These are phyloP conservation scores for Stenoptilia bipunctidactyla DNA, from an alignment of 2,888 invertebrate genomes.

Conservation along the genomic window DNA sequence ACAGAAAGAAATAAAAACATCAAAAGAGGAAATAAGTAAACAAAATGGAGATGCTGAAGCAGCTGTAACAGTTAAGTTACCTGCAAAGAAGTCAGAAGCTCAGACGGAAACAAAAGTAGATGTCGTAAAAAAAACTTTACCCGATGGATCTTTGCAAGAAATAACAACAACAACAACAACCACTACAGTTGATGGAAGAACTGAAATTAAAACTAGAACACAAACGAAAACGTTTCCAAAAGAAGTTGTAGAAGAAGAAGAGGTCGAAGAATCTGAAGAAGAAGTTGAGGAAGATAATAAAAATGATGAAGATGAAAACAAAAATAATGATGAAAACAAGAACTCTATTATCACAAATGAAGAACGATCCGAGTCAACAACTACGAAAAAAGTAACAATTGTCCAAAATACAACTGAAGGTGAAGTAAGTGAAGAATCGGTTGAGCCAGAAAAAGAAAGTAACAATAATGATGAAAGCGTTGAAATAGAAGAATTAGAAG, in stretches of 20 bases:
- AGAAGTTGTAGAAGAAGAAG: constrained; percentile 38
- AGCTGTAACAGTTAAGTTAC: constrained; percentile 45
- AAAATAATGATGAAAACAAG: constrained; percentile 23
- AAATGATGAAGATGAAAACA: constrained; percentile 18
- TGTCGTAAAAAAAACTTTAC: constrained; percentile 42
- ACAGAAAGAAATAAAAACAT: constrained; percentile 52
- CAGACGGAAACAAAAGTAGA: constrained; percentile 60
- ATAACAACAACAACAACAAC: constrained; percentile 54
- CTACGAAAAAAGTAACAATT: constrained; percentile 41
- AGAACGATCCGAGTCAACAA: constrained; percentile 44
- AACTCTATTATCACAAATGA: constrained; percentile 34
- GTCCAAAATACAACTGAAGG: constrained; percentile 25
- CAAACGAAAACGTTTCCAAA: constrained; percentile 53
- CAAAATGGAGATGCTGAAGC: constrained; percentile 49
- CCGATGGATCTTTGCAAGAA: constrained; percentile 54
- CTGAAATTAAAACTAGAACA: constrained; percentile 51
- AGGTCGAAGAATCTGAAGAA: constrained; percentile 34
- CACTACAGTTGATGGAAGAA: constrained; percentile 55
- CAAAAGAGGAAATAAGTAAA: constrained; percentile 28
- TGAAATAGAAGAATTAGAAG: constrained; percentile 16
- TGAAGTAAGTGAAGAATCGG: constrained; percentile 17
- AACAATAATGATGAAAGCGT: constrained; percentile 9
- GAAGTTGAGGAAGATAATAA: constrained; percentile 28
- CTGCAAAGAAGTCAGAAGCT: constrained; percentile 46
- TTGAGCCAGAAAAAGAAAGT: constrained; percentile 8